Evolutionary conservation across 2,888 invertebrate species (phyloP).

Genomic region (Opisthograptis luteolata): DNA sequence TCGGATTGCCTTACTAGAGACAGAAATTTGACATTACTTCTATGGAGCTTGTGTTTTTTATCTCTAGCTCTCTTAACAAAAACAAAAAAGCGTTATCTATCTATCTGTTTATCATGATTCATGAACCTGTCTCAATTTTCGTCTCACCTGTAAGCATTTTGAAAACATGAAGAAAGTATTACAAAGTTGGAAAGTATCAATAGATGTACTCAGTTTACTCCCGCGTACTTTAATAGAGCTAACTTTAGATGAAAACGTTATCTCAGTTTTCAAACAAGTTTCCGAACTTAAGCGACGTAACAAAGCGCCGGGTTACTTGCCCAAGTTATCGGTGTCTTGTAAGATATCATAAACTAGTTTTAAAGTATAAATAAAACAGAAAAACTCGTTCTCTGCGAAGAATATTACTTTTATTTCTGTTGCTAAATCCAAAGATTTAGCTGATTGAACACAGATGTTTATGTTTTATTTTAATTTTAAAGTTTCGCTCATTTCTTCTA

Average conservation of each 20-base stretch:
- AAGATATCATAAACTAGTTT: conserved; percentile 23
- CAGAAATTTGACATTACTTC: too few species aligned
- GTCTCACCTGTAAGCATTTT: too few species aligned
- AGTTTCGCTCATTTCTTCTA: not conserved
- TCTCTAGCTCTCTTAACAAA: too few species aligned
- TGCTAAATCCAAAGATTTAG: conserved; percentile 14
- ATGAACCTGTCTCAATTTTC: too few species aligned
- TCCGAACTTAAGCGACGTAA: conserved; percentile 1
- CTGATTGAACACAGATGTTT: conserved; percentile 11
- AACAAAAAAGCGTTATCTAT: too few species aligned
- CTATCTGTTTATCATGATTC: too few species aligned
- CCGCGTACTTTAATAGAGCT: not conserved
- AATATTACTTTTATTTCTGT: conserved; percentile 10
- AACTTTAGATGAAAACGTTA: conserved; percentile 18
- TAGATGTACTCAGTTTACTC: too few species aligned
- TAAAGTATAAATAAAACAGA: conserved; percentile 17
- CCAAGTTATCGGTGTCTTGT: conserved; percentile 12
- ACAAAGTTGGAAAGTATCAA: too few species aligned
- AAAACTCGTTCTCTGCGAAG: conserved; percentile 18
- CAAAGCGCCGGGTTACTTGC: conserved; percentile 1
- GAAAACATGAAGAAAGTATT: too few species aligned
- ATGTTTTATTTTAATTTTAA: conserved; percentile 3
- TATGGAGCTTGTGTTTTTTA: too few species aligned
- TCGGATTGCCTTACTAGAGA: too few species aligned
- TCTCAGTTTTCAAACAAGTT: conserved; percentile 16